phyloP scores from a whole-genome alignment of 2,113 vertebrate species.

The Tautogolabrus adspersus region DNA sequence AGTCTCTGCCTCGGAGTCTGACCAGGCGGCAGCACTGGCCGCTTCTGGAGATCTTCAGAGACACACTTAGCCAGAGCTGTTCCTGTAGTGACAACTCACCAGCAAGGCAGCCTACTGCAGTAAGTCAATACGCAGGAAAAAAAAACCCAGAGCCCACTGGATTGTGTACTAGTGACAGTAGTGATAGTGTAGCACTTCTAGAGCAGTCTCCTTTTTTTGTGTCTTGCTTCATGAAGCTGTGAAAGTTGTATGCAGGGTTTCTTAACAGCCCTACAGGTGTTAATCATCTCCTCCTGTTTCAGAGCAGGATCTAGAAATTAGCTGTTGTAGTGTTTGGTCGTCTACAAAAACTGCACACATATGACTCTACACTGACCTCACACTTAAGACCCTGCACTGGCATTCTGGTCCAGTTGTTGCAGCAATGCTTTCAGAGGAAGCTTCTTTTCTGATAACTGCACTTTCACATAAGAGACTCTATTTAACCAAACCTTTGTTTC shows the following conservation, averaged over 20 bases:
- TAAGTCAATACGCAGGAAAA: conserved; percentile 80
- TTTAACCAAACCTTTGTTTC: too few relatives aligned
- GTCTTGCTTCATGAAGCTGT: not conserved
- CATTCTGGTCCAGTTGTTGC: too few relatives aligned
- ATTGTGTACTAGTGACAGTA: not conserved
- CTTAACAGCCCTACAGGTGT: not conserved
- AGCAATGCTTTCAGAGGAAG: too few relatives aligned
- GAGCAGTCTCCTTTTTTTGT: not conserved
- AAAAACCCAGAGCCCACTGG: not conserved
- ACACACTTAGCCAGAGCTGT: conserved; percentile 86
- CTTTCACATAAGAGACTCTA: too few relatives aligned
- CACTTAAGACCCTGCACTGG: too few relatives aligned
- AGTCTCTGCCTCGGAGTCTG: conserved; percentile 76
- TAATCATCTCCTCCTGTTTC: too few relatives aligned
- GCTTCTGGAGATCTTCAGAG: conserved; percentile 87
- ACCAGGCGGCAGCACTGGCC: conserved; percentile 83
- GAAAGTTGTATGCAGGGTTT: conserved; percentile 7
- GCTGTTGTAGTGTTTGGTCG: not conserved
- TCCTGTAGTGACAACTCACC: conserved; percentile 85
- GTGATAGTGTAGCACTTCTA: conserved; percentile 12
- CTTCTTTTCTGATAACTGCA: too few relatives aligned
- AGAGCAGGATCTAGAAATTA: too few relatives aligned
- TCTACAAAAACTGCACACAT: not conserved
- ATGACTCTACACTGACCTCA: not conserved
- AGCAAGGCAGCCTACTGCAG: conserved; percentile 69